Base-by-base conservation (phyloP, 2,113 vertebrate genomes). In the Micronycteris hirsuta region DNA sequence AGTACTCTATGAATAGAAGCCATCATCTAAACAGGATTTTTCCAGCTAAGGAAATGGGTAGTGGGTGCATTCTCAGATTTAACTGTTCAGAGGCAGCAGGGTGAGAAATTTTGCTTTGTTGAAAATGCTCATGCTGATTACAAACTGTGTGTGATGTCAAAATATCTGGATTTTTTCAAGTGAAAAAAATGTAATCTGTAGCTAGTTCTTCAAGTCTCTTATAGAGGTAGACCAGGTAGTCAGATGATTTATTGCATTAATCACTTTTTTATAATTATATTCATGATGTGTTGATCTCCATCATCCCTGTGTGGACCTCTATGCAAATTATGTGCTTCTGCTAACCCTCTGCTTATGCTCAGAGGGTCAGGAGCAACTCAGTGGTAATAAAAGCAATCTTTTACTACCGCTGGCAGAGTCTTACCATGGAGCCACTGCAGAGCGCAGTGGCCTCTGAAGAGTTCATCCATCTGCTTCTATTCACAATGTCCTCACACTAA, bases 401-500 rank as follows among this genome's bases (percentile, higher is more conserved):
- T 97, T 89, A 78, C 52, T 97, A 14, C 94, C 97, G 93, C 93
- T 97, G 98, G 95, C 73, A 47, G 85, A 96, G 71, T 33, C 97
- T 97, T 91, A 13, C 89, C 91, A 70, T 94, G 38, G 90, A 97
- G 90, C 88, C 96, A 41, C 95, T 92, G 80, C n/a, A 12, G 0
- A 10, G 61, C 95, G 28, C 14, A 0, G 88, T 24, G 58, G 89
- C 93, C 97, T 97, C 97, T 4, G 7, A 98, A 98, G 97, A 81
- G 74, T 97, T 77, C n/a, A 58, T 36, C 96, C 97, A 95, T 96
- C 98, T 97, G 93, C 92, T 97, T 83, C 97, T 93, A 58, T 94
- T 91, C 96, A 86, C 96, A 95, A 74, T 67, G 83, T 11, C 93
- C 97, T 58, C 95, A 91, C 86, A 41, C 49, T 17, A 89, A 1